Evolutionary conservation across 1,140 invertebrate genomes (phyloP).

Genomic region (Bathynomus jamesi): DNA sequence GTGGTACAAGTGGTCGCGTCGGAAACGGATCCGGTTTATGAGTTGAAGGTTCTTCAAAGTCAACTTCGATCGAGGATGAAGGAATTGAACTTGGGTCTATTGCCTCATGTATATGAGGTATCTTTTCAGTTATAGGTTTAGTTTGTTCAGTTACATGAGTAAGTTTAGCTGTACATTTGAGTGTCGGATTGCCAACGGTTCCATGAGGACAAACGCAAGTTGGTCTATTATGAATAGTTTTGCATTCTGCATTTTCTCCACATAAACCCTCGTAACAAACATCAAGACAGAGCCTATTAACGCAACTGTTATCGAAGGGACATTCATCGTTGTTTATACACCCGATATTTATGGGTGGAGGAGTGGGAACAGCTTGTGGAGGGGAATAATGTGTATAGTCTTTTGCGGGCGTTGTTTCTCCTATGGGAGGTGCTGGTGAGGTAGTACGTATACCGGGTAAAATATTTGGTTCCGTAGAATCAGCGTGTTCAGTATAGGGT

Average conservation of each 20-base stretch:
- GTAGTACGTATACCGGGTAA: slow-evolving; percentile 11
- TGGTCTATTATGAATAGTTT: slow-evolving; percentile 28
- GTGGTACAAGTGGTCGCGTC: slow-evolving; percentile 54
- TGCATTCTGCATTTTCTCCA: slow-evolving; percentile 35
- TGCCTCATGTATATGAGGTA: slow-evolving; percentile 56
- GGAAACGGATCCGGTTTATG: slow-evolving; percentile 47
- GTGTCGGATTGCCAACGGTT: slow-evolving; percentile 35
- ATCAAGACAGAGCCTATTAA: slow-evolving; percentile 66
- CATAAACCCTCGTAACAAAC: slow-evolving; percentile 40
- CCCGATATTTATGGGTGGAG: slow-evolving; percentile 14
- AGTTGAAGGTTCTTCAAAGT: slow-evolving; percentile 46
- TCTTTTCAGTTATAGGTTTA: slow-evolving; percentile 68
- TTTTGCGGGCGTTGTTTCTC: slow-evolving; percentile 2
- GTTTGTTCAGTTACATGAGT: slow-evolving; percentile 46
- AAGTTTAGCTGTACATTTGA: slow-evolving; percentile 9
- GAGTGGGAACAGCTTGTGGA: slow-evolving; percentile 16
- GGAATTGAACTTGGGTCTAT: slow-evolving; percentile 63
- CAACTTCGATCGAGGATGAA: slow-evolving; percentile 55
- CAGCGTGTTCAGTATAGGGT: neutral
- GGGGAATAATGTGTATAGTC: neutral
- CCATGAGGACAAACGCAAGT: slow-evolving; percentile 36
- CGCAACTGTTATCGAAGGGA: slow-evolving; percentile 63
- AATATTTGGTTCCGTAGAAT: neutral
- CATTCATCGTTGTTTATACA: slow-evolving; percentile 64
- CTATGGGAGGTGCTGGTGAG: slow-evolving; percentile 10